phyloP scores from a whole-genome alignment of 2,113 vertebrate genomes.

The Dinomys branickii region DNA sequence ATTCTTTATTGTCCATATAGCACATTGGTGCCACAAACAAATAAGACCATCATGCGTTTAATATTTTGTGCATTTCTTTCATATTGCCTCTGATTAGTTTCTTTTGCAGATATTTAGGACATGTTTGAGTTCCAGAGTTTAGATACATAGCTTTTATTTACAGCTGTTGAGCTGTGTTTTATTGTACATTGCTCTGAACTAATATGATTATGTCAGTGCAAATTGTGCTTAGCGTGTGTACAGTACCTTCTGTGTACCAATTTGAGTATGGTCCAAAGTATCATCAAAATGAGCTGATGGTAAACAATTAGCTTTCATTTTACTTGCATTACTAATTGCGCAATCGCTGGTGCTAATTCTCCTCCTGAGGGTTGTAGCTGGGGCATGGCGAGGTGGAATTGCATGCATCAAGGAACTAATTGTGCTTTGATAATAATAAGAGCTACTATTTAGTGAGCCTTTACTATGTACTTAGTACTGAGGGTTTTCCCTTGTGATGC shows the following conservation, averaged over 20 bases:
- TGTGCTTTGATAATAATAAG: background rate
- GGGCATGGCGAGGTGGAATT: background rate
- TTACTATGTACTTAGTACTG: background rate
- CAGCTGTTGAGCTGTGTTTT: background rate
- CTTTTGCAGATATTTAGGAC: conserved; percentile 3
- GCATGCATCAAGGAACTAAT: background rate
- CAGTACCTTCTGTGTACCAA: conserved; percentile 44
- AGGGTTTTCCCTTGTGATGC: background rate
- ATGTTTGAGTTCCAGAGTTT: background rate
- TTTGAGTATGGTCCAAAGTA: conserved; percentile 56
- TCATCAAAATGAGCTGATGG: conserved; percentile 37
- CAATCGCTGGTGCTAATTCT: conserved; percentile 52
- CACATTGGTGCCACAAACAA: conserved; percentile 28
- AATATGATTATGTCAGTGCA: background rate
- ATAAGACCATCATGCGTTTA: conserved; percentile 22
- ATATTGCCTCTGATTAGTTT: background rate
- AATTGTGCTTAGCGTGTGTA: conserved; percentile 21
- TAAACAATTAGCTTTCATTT: conserved; percentile 69
- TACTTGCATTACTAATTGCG: conserved; percentile 63
- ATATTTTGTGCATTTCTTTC: conserved; percentile 15
- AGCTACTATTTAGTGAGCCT: background rate
- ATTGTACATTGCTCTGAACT: background rate
- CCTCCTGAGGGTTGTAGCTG: conserved; percentile 33
- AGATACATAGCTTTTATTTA: background rate
- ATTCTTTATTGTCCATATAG: conserved; percentile 43